Evolutionary conservation across 2,797 vertebrate species (phyloP).

Genomic region (Gambelia wislizenii): DNA sequence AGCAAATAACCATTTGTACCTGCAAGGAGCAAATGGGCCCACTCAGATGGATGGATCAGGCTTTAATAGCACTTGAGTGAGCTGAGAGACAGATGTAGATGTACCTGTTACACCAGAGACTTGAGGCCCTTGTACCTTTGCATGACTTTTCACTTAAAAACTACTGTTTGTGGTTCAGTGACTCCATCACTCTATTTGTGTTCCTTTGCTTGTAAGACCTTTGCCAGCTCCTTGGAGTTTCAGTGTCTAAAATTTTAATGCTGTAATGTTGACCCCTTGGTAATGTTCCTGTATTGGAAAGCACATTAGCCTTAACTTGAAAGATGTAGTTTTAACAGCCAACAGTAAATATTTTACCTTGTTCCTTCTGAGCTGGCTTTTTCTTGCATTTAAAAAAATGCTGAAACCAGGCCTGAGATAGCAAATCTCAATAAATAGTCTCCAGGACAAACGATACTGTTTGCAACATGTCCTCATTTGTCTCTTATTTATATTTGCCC

Average conservation of each 20-base stretch:
- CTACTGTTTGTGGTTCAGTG: conserved; percentile 82
- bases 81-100: conserved; percentile 80
- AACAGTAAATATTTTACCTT: conserved; percentile 74
- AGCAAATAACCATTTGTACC: conserved; percentile 95
- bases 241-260: conserved; percentile 76
- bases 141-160: conserved; percentile 92
- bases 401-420: conserved; percentile 52
- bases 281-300: conserved; percentile 73
- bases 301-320: conserved; percentile 71
- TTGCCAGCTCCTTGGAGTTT: conserved; percentile 65
- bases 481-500: conserved; percentile 40
- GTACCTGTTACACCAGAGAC: conserved; percentile 88
- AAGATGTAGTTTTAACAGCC: conserved; percentile 70
- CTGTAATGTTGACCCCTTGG: conserved; percentile 66
- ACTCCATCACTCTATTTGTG: conserved; percentile 81
- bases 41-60: conserved; percentile 75
- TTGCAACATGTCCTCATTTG: conserved; percentile 51
- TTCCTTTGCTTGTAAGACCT: conserved; percentile 73
- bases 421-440: conserved; percentile 50
- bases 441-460: conserved; percentile 28
- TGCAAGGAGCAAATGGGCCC: conserved; percentile 80
- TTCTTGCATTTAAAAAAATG: conserved; percentile 28
- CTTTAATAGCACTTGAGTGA: conserved; percentile 93
- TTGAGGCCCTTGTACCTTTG: conserved; percentile 84
- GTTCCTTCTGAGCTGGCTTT: conserved; percentile 58